These are phyloP conservation scores for Eulemur macaco DNA, from an alignment of 2,113 vertebrate species.

Conservation along the genomic window DNA sequence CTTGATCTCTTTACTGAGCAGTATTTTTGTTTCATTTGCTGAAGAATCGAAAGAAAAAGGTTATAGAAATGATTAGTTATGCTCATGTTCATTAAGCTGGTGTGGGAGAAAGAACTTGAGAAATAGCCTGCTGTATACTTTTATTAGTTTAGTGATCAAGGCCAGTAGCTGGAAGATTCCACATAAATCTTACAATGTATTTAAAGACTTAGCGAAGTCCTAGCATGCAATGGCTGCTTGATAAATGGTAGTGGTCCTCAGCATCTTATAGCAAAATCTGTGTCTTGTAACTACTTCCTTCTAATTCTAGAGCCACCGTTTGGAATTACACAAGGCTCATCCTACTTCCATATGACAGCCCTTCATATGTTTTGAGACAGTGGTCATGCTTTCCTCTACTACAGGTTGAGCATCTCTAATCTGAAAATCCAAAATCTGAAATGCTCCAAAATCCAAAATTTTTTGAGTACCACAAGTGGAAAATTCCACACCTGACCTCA, in stretches of 20 bases:
- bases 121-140: neutral
- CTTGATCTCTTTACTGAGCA: neutral
- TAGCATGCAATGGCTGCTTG: neutral
- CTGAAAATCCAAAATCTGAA: neutral
- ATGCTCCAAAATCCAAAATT: neutral
- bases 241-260: neutral
- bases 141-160: neutral
- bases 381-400: neutral
- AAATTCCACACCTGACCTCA: neutral
- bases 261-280: neutral
- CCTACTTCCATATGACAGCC: neutral
- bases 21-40: neutral
- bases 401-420: neutral
- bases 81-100: neutral
- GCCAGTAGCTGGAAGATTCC: neutral
- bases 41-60: constrained; percentile 18
- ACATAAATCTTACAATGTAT: neutral
- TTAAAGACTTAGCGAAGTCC: neutral
- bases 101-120: neutral
- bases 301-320: neutral
- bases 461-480: neutral
- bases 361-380: neutral
- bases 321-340: neutral
- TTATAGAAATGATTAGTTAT: neutral
- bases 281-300: neutral